Evolutionary conservation across 2,113 vertebrate species (phyloP).

Genomic region (Chionomys nivalis): DNA sequence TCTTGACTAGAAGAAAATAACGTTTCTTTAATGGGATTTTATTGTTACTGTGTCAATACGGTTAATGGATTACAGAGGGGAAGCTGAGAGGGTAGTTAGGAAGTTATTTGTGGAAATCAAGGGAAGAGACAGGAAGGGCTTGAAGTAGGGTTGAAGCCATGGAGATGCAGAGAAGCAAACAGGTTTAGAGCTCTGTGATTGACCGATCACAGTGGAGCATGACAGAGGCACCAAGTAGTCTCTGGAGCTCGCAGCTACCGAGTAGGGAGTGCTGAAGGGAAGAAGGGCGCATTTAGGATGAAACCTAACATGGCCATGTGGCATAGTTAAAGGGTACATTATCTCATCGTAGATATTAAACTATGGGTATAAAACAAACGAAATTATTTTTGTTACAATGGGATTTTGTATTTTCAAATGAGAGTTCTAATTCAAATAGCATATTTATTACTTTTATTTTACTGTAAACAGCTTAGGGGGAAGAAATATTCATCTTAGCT

Average conservation of each 20-base stretch:
- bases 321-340: neutral
- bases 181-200: neutral
- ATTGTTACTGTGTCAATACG: neutral
- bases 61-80: neutral
- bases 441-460: neutral
- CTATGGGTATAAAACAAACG: neutral
- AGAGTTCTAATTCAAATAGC: neutral
- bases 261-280: neutral
- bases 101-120: slow-evolving; percentile 4
- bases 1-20: neutral
- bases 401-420: neutral
- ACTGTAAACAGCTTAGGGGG: neutral
- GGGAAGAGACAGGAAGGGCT: neutral
- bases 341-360: neutral
- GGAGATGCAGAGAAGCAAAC: neutral
- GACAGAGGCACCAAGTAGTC: neutral
- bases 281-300: neutral
- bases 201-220: neutral
- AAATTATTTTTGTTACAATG: neutral
- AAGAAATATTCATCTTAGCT: neutral
- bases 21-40: neutral
- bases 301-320: neutral
- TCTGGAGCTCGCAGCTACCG: no score
- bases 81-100: neutral
- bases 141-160: neutral